Evolutionary conservation across 2,888 invertebrate genomes (phyloP), one percentile per base, ranked within the genome.

Genomic region (Beris morrisii): DNA sequence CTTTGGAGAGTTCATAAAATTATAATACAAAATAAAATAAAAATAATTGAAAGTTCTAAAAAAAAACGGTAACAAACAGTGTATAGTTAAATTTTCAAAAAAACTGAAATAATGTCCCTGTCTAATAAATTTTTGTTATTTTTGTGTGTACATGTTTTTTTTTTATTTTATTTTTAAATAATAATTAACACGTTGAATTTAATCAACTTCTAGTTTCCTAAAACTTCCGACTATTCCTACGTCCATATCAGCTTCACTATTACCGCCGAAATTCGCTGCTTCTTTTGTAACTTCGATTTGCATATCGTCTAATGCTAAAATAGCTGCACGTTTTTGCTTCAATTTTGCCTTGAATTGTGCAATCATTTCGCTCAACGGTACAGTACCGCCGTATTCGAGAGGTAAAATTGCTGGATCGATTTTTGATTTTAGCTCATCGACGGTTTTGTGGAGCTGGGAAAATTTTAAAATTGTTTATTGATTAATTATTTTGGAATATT

Each of bases 311-410:
- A 92, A 80, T 7, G 88, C 88, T 59, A 90, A 78, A 55, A 92
- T 81, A 12, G 86, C 84, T 31, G 87, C 85, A 72, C 90, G 84
- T 67, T 84, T 86, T 69, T 86, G 85, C 67, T 85, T 78, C 53
- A 92, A 79, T 64, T 85, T 85, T 45, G 82, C 80, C 76, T 91
- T 91, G 70, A 92, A 84, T 74, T 85, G 85, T 78, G 88, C 87
- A 69, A 93, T 89, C 91, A 95, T 93, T 61, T 92, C 90, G 32
- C 83, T 83, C 61, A 93, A 80, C 15, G 93, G 91, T 22, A 92
- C 85, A 22, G 87, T 87, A n/a, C 94, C 94, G 7, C 94, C 94
- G 75, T 93, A 94, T 79, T 95, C 94, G 78, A 90, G 88, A 0
- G 94, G 94, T 70, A 95, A 79, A 73, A 93, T 89, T 68, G 87